Evolutionary conservation across 2,113 vertebrate species (phyloP).

Genomic region (Petromus typicus): DNA sequence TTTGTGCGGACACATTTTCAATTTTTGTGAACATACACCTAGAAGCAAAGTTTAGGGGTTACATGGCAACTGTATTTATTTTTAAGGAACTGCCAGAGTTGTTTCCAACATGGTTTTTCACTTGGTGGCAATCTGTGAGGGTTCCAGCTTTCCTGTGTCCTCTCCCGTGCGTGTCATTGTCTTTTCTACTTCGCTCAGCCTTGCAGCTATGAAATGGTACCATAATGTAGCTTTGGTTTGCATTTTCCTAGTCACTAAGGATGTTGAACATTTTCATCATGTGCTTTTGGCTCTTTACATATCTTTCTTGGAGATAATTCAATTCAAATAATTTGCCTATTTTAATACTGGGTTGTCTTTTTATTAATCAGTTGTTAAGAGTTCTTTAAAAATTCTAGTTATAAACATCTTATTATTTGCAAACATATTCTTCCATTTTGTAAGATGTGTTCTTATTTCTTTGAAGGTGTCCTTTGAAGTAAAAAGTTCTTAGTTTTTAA

Average conservation of each 20-base stretch:
- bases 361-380: not conserved
- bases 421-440: not conserved
- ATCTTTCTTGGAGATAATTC: not conserved
- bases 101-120: not conserved
- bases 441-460: not conserved
- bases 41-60: not conserved
- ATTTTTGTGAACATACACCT: not conserved
- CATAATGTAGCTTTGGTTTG: not conserved
- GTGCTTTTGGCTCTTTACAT: not conserved
- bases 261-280: not conserved
- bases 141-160: not conserved
- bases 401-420: not conserved
- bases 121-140: not conserved
- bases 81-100: not conserved
- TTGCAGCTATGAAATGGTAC: not conserved
- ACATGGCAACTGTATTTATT: not conserved
- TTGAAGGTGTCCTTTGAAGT: not conserved
- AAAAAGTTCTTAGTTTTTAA: constrained; percentile 17
- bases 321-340: not conserved
- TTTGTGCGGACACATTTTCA: not conserved
- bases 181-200: not conserved
- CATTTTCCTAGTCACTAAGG: not conserved
- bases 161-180: not conserved
- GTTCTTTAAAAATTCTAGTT: not conserved
- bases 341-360: not conserved